Conservation (phyloP, 2,797 vertebrate genomes). For the Cottoperca gobio region DNA sequence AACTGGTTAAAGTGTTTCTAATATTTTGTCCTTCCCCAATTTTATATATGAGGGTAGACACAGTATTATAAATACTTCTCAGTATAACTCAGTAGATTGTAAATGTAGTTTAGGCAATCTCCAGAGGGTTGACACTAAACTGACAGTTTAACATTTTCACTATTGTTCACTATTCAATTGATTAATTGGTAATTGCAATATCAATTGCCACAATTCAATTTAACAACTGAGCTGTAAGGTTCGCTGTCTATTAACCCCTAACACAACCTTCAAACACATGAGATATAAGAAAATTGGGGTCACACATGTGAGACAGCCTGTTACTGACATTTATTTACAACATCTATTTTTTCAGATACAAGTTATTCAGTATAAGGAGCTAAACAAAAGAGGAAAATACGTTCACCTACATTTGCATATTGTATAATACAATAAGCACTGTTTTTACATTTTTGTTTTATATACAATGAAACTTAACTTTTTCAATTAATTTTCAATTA, state of each 20-base stretch:
- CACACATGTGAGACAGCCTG: neutral
- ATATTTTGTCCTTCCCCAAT: neutral
- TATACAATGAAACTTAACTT: neutral
- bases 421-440: neutral
- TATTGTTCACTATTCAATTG: slow-evolving; percentile 2
- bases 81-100: neutral
- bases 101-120: neutral
- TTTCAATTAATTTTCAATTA: neutral
- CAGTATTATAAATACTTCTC: neutral
- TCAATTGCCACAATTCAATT: slow-evolving; percentile 7
- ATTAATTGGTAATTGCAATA: neutral
- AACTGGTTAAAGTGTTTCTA: neutral
- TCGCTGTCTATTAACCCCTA: neutral
- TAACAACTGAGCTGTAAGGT: neutral
- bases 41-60: neutral
- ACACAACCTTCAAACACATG: neutral
- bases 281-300: neutral
- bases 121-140: neutral
- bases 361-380: neutral
- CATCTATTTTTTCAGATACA: neutral
- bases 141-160: neutral
- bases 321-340: neutral
- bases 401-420: neutral
- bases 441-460: neutral
- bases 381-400: neutral